phyloP scores from a whole-genome alignment of 2,797 vertebrate species.

The Chrysocyon brachyurus region DNA sequence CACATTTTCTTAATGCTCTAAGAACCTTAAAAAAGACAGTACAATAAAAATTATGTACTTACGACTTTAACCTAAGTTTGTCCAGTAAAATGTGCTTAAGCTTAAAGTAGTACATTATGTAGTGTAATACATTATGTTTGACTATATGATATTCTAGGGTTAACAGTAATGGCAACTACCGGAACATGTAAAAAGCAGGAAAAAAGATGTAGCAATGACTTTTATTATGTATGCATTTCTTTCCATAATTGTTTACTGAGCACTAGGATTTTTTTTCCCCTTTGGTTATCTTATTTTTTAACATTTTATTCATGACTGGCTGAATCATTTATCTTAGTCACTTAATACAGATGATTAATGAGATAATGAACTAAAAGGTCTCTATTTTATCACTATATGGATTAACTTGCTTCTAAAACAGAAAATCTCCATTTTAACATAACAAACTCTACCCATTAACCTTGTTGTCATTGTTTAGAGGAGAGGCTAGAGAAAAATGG shows the following conservation, averaged over 20 bases:
- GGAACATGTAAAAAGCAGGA: neutral
- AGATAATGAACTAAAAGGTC: slow-evolving; percentile 44
- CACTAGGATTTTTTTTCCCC: neutral
- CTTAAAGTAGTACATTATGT: neutral
- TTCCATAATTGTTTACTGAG: neutral
- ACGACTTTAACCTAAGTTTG: neutral
- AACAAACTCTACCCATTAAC: neutral
- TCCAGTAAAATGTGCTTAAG: neutral
- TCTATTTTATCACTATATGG: neutral
- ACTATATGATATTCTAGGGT: neutral
- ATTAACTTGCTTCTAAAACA: slow-evolving; percentile 20
- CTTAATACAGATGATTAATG: slow-evolving; percentile 1
- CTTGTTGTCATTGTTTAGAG: neutral
- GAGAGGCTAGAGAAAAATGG: neutral
- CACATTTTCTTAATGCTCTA: neutral
- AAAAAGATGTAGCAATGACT: neutral
- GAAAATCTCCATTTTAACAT: neutral
- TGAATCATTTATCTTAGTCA: slow-evolving; percentile 16
- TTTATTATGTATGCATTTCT: neutral
- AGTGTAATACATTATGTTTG: neutral
- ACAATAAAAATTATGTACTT: neutral
- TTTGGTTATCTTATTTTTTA: neutral
- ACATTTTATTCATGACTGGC: neutral
- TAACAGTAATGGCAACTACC: neutral
- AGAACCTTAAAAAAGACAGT: neutral